Conservation (phyloP, 1,140 invertebrate species). For the Drosophila lini region DNA sequence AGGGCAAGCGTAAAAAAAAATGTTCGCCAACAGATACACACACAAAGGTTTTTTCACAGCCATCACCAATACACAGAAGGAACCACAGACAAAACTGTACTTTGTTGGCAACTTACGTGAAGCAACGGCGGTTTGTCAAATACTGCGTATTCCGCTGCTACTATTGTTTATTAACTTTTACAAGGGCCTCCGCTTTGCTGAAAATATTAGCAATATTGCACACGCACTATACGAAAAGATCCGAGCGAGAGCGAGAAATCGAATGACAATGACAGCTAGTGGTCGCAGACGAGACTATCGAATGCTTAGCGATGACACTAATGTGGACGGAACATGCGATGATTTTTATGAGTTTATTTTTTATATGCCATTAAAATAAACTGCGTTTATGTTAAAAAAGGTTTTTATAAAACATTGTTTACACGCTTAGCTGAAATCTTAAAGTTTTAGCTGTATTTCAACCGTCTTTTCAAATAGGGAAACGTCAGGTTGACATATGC, state of each 20-base stretch:
- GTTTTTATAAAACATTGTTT: no score
- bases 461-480: no score
- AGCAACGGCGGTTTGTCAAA: slow-evolving; percentile 26
- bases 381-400: no score
- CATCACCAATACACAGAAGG: background rate
- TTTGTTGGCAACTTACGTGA: slow-evolving; percentile 43
- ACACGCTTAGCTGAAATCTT: no score
- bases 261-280: no score
- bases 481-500: no score
- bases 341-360: no score
- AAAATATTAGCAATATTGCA: slow-evolving; percentile 27
- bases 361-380: no score
- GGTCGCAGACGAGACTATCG: no score
- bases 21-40: slow-evolving; percentile 60
- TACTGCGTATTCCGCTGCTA: slow-evolving; percentile 5
- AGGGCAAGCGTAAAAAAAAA: slow-evolving; percentile 16
- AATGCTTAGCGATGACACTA: no score
- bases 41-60: slow-evolving; percentile 27
- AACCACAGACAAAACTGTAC: background rate
- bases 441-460: no score
- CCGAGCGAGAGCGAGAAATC: slow-evolving; percentile 9
- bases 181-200: slow-evolving; percentile 18
- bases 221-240: slow-evolving; percentile 26
- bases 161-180: slow-evolving; percentile 1
- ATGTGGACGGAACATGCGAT: no score